Conservation (phyloP, 2,797 vertebrate genomes). For the Dryobates pubescens region DNA sequence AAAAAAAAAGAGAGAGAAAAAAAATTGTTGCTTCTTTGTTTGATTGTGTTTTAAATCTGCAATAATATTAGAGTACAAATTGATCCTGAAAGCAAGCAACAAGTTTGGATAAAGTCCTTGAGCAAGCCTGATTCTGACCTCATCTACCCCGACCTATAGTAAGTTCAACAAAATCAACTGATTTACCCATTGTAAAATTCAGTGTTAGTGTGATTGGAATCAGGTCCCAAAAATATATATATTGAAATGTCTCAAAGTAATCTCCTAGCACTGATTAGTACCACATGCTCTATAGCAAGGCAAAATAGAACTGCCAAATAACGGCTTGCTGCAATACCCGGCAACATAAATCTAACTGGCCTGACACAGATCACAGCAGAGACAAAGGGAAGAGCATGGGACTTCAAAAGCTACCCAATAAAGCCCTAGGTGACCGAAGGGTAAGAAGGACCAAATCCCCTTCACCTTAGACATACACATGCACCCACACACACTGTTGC, state of each 20-base stretch:
- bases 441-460: conserved; percentile 20
- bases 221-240: conserved; percentile 25
- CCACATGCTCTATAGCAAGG: conserved; percentile 56
- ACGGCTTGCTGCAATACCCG: conserved; percentile 19
- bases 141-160: background rate
- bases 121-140: conserved; percentile 30
- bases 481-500: background rate
- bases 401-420: conserved; percentile 35
- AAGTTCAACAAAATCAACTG: conserved; percentile 39
- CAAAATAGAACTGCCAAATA: conserved; percentile 57
- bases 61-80: background rate
- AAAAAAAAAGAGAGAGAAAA: background rate
- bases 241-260: conserved; percentile 63
- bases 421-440: conserved; percentile 22
- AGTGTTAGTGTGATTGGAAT: conserved; percentile 45
- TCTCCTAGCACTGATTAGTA: conserved; percentile 63
- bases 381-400: conserved; percentile 17
- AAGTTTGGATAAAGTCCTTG: background rate
- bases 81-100: background rate
- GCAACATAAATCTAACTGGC: conserved; percentile 34
- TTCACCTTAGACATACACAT: conserved; percentile 1
- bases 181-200: conserved; percentile 68
- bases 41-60: background rate
- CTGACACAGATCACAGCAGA: background rate
- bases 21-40: background rate